phyloP scores from a whole-genome alignment of 2,888 invertebrate genomes.

The Diabrotica balteata region DNA sequence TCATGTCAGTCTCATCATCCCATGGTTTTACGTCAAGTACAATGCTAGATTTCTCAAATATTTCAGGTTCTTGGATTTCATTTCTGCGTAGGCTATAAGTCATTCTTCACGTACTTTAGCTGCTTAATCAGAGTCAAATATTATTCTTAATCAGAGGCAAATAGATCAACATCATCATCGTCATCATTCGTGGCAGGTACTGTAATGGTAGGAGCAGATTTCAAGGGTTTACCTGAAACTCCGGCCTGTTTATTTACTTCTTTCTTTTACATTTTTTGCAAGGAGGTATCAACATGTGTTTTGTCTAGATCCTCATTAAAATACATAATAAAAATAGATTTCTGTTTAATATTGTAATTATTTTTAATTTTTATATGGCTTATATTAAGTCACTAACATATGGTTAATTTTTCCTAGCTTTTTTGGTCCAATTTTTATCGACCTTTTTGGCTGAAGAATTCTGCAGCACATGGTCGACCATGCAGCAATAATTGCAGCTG shows the following conservation, averaged over 20 bases:
- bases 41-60: slow-evolving; percentile 95
- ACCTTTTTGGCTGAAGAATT: too few relatives aligned
- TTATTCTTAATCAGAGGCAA: slow-evolving; percentile 90
- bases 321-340: too few relatives aligned
- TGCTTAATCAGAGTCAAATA: slow-evolving; percentile 90
- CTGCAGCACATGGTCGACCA: too few relatives aligned
- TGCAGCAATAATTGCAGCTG: too few relatives aligned
- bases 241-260: slow-evolving; percentile 71
- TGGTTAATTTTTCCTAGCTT: too few relatives aligned
- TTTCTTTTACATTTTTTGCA: too few relatives aligned
- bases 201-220: slow-evolving; percentile 68
- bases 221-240: slow-evolving; percentile 63
- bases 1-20: slow-evolving; percentile 91
- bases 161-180: slow-evolving; percentile 82
- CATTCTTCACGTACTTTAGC: slow-evolving; percentile 83
- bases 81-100: slow-evolving; percentile 89
- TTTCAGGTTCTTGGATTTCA: slow-evolving; percentile 93
- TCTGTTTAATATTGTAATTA: too few relatives aligned
- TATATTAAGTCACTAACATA: too few relatives aligned
- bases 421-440: too few relatives aligned
- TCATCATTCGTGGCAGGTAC: slow-evolving; percentile 56
- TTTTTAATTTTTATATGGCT: too few relatives aligned
- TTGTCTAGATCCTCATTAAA: too few relatives aligned
- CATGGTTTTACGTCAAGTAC: slow-evolving; percentile 96
- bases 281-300: too few relatives aligned